These are phyloP conservation scores for Amphiura filiformis DNA, from an alignment of 35 echinoderm and acorn worm species.

Conservation along the genomic window DNA sequence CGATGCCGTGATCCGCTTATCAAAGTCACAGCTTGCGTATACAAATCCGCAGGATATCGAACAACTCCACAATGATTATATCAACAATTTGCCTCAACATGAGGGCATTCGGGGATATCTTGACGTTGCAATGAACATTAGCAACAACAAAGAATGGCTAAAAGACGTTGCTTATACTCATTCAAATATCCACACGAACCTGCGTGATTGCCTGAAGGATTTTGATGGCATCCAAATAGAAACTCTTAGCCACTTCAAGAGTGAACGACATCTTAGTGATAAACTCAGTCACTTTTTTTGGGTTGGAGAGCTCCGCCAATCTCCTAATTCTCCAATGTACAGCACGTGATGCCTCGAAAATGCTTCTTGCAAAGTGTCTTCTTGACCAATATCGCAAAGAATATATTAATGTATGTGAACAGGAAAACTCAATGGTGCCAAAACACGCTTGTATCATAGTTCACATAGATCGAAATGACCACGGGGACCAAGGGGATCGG, in stretches of 20 bases:
- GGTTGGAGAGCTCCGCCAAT: neutral
- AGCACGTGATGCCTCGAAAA: constrained; percentile 1
- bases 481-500: neutral
- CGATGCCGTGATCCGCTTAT: constrained; percentile 14
- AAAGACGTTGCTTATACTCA: neutral
- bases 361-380: constrained; percentile 18
- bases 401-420: neutral
- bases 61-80: neutral
- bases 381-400: constrained; percentile 4
- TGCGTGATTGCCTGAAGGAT: neutral
- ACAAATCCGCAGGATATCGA: neutral
- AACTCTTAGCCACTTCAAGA: constrained; percentile 22
- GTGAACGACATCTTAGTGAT: constrained; percentile 4
- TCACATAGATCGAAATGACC: constrained; percentile 19
- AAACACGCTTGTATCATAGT: constrained; percentile 38
- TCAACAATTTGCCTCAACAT: constrained; percentile 10
- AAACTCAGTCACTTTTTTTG: constrained; percentile 6
- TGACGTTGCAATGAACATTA: neutral
- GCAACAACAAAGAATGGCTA: neutral
- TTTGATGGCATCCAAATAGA: neutral
- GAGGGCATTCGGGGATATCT: constrained; percentile 1
- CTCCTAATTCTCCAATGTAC: constrained; percentile 20
- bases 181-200: constrained; percentile 19
- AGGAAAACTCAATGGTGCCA: too few species aligned
- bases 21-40: neutral